These are phyloP conservation scores for Panthera leo DNA, from an alignment of 2,113 vertebrate species.

Conservation along the genomic window DNA sequence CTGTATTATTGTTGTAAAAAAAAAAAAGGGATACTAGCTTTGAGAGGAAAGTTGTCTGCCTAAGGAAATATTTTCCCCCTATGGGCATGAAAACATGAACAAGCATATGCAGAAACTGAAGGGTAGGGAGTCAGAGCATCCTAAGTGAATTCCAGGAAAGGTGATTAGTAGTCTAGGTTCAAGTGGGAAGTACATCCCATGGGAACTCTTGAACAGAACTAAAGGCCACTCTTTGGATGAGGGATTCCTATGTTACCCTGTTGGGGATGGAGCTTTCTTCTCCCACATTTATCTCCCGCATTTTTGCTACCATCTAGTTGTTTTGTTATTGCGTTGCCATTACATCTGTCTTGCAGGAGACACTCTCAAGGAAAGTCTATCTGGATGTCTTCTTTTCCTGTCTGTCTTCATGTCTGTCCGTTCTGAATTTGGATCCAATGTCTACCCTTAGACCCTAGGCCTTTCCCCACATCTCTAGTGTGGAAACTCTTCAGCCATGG, in stretches of 20 bases:
- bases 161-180: background rate
- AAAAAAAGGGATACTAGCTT: background rate
- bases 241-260: background rate
- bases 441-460: background rate
- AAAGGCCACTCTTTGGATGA: background rate
- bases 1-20: background rate
- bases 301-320: background rate
- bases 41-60: constrained; percentile 32
- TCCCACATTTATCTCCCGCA: background rate
- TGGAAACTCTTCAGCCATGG: background rate
- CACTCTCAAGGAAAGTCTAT: background rate
- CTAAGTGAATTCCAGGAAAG: constrained; percentile 30
- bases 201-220: background rate
- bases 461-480: background rate
- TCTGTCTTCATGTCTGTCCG: background rate
- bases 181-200: background rate
- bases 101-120: background rate
- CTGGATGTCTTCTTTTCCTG: background rate
- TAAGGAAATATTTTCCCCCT: constrained; percentile 7
- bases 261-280: background rate
- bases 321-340: background rate
- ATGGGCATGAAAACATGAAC: background rate
- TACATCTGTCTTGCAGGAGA: background rate
- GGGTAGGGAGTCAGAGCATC: background rate
- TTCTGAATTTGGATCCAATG: background rate